Conservation (phyloP, 2,888 invertebrate species). For the Campoplex capitator region DNA sequence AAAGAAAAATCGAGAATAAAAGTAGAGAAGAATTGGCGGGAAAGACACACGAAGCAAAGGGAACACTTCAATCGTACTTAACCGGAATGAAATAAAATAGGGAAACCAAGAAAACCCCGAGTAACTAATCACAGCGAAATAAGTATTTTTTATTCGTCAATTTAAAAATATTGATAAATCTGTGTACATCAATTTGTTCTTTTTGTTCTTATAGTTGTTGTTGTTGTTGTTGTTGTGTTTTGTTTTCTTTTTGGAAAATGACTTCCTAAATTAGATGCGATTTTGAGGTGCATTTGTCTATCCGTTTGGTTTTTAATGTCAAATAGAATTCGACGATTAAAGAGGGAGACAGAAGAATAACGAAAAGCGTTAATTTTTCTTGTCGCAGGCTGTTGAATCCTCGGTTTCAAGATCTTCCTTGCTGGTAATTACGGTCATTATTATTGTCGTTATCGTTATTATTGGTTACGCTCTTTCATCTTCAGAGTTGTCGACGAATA, state of each 20-base stretch:
- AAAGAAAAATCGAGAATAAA: neutral
- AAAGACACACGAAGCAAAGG: conserved; percentile 41
- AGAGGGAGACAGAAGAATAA: conserved; percentile 27
- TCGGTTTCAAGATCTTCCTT: conserved; percentile 74
- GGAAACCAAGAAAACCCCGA: conserved; percentile 74
- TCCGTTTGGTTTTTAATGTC: conserved; percentile 82
- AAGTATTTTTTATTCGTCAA: conserved; percentile 50
- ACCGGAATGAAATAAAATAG: conserved; percentile 70
- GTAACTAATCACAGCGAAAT: conserved; percentile 81
- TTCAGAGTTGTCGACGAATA: conserved; percentile 72
- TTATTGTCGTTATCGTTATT: conserved; percentile 22
- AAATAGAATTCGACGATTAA: conserved; percentile 48
- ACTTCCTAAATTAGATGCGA: conserved; percentile 48
- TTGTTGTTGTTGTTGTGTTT: neutral
- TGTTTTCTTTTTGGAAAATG: conserved; percentile 1
- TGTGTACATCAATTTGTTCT: conserved; percentile 6
- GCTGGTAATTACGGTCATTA: conserved; percentile 64
- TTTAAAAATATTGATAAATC: conserved; percentile 4
- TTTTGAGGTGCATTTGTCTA: conserved; percentile 82
- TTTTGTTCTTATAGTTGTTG: neutral
- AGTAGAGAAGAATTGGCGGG: conserved; percentile 50
- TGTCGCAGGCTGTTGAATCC: conserved; percentile 58
- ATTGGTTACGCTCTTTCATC: conserved; percentile 72
- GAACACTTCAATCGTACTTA: conserved; percentile 55
- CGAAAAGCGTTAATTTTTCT: conserved; percentile 23